Evolutionary conservation across 2,888 invertebrate genomes (phyloP).

Genomic region (Idaea aversata): DNA sequence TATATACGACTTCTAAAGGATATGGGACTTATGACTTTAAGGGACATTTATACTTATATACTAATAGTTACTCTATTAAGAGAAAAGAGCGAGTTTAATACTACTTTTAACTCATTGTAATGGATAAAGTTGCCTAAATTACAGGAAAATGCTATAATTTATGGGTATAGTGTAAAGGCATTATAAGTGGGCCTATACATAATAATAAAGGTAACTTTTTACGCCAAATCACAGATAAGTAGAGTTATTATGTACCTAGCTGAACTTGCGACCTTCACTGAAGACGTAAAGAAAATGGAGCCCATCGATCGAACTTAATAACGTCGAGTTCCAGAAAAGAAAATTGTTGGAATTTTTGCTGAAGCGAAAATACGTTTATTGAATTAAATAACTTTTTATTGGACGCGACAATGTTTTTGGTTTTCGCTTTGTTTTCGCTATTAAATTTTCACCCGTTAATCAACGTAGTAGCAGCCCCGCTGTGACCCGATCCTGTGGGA

Average conservation of each 20-base stretch:
- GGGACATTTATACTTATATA: no score
- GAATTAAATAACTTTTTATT: conserved; percentile 27
- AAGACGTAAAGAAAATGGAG: conserved; percentile 4
- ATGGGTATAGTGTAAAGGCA: neutral
- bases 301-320: conserved; percentile 5
- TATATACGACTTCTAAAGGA: no score
- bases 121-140: no score
- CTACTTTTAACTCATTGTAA: no score
- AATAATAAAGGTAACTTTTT: neutral
- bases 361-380: conserved; percentile 21
- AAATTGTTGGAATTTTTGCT: conserved; percentile 17
- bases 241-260: neutral
- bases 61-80: no score
- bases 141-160: neutral
- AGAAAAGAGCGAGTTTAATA: no score
- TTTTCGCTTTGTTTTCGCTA: conserved; percentile 13
- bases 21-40: no score
- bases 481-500: no score
- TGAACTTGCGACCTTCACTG: neutral
- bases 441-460: conserved; percentile 4
- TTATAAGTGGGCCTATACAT: conserved; percentile 2
- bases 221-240: neutral
- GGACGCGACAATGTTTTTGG: conserved; percentile 20
- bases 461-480: neutral
- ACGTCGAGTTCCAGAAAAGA: conserved; percentile 7